phyloP scores from a whole-genome alignment of 2,797 vertebrate species.

The Fratercula arctica region DNA sequence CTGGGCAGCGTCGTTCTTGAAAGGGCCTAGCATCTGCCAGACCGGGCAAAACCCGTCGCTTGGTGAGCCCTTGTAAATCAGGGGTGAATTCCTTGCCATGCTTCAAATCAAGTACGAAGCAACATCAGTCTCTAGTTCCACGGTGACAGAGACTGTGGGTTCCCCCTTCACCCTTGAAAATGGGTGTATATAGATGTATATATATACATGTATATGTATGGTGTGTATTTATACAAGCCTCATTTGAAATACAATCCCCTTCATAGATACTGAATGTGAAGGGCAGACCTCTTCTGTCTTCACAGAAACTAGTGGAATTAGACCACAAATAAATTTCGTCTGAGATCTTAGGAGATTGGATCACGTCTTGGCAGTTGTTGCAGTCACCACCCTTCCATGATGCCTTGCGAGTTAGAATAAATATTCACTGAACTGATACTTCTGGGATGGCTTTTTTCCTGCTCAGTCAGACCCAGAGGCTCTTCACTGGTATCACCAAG shows the following conservation, averaged over 20 bases:
- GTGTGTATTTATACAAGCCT: neutral
- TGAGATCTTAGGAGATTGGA: neutral
- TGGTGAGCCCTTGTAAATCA: neutral
- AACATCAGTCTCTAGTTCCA: neutral
- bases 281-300: neutral
- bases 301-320: neutral
- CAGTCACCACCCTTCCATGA: neutral
- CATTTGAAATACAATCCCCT: neutral
- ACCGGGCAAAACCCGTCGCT: rapidly evolving
- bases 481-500: neutral
- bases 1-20: neutral
- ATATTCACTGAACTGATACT: neutral
- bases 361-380: neutral
- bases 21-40: neutral
- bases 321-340: neutral
- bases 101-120: neutral
- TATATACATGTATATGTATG: neutral
- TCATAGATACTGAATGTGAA: neutral
- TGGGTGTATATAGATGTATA: too few species aligned
- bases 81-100: rapidly evolving
- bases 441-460: neutral
- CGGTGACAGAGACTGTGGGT: neutral
- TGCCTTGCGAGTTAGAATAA: neutral
- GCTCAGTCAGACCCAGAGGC: neutral
- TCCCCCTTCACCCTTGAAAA: neutral